Conservation (phyloP, 2,113 vertebrate genomes). For the Pelvicachromis taeniatus region DNA sequence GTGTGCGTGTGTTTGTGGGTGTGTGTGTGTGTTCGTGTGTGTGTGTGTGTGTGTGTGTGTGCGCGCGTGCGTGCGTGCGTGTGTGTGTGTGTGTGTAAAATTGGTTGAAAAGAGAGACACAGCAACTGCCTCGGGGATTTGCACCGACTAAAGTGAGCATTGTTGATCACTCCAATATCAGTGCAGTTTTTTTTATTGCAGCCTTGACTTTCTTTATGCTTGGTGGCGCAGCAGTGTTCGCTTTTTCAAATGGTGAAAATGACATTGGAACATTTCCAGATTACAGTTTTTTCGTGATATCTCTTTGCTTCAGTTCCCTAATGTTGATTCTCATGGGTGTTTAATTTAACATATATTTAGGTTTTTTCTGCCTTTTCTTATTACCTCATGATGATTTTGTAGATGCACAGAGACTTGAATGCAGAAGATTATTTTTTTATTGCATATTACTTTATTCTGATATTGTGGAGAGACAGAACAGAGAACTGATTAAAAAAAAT, state of each 20-base stretch:
- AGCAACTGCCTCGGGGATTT: neutral
- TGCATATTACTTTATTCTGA: neutral
- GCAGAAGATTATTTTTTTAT: neutral
- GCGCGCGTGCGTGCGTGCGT: too few relatives aligned
- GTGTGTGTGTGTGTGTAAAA: neutral
- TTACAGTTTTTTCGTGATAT: neutral
- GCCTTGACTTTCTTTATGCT: neutral
- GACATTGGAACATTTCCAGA: neutral
- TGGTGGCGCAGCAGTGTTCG: neutral
- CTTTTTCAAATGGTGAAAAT: neutral
- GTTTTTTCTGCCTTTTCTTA: neutral
- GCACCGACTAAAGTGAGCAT: neutral
- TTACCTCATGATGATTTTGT: neutral
- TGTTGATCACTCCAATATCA: neutral
- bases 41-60: neutral
- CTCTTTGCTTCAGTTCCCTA: neutral
- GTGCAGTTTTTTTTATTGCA: neutral
- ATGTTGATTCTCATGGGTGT: neutral
- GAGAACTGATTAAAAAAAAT: neutral
- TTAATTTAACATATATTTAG: neutral
- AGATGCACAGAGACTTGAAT: neutral
- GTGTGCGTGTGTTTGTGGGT: too few relatives aligned
- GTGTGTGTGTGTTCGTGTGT: too few relatives aligned
- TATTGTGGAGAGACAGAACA: neutral
- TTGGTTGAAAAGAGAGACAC: neutral